Conservation (phyloP, 2,113 vertebrate genomes). For the Salvelinus alpinus region DNA sequence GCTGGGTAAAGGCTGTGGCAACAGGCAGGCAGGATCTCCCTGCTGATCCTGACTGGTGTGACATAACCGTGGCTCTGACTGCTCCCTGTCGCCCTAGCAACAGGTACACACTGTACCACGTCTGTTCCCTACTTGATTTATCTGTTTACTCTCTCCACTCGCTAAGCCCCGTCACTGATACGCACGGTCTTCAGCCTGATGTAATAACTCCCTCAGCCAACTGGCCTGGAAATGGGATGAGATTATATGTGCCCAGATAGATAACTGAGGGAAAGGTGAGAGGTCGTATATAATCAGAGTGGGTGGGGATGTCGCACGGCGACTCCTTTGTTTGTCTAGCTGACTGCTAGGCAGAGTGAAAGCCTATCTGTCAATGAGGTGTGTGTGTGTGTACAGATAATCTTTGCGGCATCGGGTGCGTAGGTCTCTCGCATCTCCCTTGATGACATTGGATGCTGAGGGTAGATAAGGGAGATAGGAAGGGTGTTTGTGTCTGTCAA, state of each 20-base stretch:
- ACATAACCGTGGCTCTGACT: constrained; percentile 55
- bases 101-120: constrained; percentile 64
- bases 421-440: constrained; percentile 7
- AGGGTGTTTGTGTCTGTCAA: constrained; percentile 5
- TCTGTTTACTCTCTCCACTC: constrained; percentile 51
- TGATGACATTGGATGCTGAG: neutral
- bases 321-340: constrained; percentile 34
- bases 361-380: neutral
- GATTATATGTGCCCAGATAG: constrained; percentile 43
- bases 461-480: constrained; percentile 10
- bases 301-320: neutral
- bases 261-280: constrained; percentile 25
- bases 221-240: neutral
- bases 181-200: neutral
- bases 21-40: constrained; percentile 27
- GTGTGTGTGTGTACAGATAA: constrained; percentile 4
- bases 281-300: constrained; percentile 33
- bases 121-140: constrained; percentile 61
- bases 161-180: constrained; percentile 36
- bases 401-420: constrained; percentile 13
- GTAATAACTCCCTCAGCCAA: constrained; percentile 33
- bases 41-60: constrained; percentile 28
- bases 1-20: constrained; percentile 24
- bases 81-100: constrained; percentile 61
- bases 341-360: constrained; percentile 7